Evolutionary conservation across 1,140 invertebrate genomes (phyloP).

Genomic region (Bursaphelenchus mucronatus): DNA sequence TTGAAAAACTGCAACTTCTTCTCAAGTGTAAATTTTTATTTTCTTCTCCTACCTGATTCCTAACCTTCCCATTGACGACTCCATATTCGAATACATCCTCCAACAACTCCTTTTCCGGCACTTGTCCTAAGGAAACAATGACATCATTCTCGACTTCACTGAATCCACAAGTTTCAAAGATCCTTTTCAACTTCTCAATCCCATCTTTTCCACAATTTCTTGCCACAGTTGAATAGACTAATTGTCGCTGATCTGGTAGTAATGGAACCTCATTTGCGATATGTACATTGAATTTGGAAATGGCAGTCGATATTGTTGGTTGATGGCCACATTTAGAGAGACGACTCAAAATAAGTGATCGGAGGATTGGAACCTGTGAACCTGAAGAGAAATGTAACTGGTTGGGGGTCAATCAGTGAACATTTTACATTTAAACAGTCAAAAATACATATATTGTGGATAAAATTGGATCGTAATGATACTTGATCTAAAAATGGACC

Average conservation of each 20-base stretch:
- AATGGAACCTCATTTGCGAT: conserved; percentile 67
- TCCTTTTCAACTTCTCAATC: conserved; percentile 73
- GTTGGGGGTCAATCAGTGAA: too few species aligned
- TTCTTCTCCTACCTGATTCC: conserved; percentile 53
- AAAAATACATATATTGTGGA: neutral
- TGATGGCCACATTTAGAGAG: conserved; percentile 77
- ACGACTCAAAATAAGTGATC: conserved; percentile 77
- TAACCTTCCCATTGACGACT: conserved; percentile 82
- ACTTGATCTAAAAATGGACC: too few species aligned
- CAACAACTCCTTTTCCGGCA: conserved; percentile 71
- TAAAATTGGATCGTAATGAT: too few species aligned
- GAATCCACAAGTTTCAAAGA: conserved; percentile 78
- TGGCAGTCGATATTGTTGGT: conserved; percentile 72
- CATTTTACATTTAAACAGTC: neutral
- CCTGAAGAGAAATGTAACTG: conserved; percentile 7
- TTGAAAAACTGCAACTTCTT: too few species aligned
- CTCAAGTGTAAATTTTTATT: too few species aligned
- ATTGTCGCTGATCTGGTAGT: conserved; percentile 77
- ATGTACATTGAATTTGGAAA: conserved; percentile 71
- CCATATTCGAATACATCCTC: conserved; percentile 60
- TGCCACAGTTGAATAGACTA: conserved; percentile 76
- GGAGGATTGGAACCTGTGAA: conserved; percentile 72
- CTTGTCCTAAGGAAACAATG: conserved; percentile 73
- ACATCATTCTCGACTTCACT: conserved; percentile 89
- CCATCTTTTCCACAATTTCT: conserved; percentile 68